phyloP scores from a whole-genome alignment of 2,888 invertebrate genomes.

The Cantharis rustica region DNA sequence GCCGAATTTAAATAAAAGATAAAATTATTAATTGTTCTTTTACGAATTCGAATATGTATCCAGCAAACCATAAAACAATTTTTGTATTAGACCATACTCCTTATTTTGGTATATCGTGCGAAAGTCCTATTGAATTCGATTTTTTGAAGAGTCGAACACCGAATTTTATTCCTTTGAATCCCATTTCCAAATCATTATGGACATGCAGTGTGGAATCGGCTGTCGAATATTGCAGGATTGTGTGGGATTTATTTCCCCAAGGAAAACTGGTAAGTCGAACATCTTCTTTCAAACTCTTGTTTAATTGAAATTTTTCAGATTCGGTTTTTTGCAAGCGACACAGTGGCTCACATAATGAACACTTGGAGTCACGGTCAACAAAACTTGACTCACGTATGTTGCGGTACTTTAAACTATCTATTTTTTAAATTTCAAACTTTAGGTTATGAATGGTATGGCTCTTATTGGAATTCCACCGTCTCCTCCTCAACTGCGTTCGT shows the following conservation, averaged over 20 bases:
- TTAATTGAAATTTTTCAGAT: constrained; percentile 61
- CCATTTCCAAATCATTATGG: constrained; percentile 93
- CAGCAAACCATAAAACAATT: constrained; percentile 91
- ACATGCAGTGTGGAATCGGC: constrained; percentile 94
- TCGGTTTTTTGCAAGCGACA: constrained; percentile 85
- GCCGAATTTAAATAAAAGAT: neutral
- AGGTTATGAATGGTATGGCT: constrained; percentile 84
- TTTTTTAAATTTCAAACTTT: constrained; percentile 25
- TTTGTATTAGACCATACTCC: constrained; percentile 95
- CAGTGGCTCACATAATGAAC: constrained; percentile 82
- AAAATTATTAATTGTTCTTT: constrained; percentile 25
- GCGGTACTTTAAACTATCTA: neutral
- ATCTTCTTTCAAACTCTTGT: neutral
- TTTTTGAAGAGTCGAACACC: constrained; percentile 71
- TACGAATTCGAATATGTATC: constrained; percentile 60
- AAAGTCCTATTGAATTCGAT: constrained; percentile 84
- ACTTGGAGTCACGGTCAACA: constrained; percentile 85
- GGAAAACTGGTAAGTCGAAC: constrained; percentile 75
- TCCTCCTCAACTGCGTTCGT: constrained; percentile 52
- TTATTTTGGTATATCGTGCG: constrained; percentile 85
- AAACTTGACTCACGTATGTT: constrained; percentile 80
- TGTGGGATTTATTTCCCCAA: constrained; percentile 95
- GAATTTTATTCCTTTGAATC: constrained; percentile 76
- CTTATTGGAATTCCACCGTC: constrained; percentile 77
- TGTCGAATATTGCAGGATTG: constrained; percentile 94